Conservation (phyloP, 2,888 invertebrate genomes). For the Epirrita christyi region DNA sequence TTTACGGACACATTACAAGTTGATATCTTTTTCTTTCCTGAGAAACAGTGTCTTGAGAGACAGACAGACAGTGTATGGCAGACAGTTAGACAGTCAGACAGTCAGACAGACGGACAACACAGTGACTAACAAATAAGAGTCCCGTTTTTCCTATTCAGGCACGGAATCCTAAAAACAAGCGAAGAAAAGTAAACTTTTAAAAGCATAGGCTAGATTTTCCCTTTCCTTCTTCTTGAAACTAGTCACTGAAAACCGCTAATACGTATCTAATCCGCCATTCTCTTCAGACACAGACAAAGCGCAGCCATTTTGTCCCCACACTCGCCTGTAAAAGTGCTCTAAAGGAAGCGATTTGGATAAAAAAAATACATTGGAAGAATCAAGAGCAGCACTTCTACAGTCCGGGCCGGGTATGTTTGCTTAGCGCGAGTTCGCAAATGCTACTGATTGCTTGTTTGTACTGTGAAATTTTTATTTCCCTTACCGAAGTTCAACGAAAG, state of each 20-base stretch:
- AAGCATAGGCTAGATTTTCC: neutral
- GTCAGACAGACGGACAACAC: no score
- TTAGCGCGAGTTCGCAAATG: slow-evolving; percentile 73
- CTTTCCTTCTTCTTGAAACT: slow-evolving; percentile 12
- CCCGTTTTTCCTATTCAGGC: no score
- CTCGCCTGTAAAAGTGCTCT: slow-evolving; percentile 47
- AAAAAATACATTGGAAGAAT: slow-evolving; percentile 63
- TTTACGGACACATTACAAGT: no score
- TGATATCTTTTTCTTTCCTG: no score
- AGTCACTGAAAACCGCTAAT: slow-evolving; percentile 19
- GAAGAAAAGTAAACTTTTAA: neutral
- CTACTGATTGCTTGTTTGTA: slow-evolving; percentile 81
- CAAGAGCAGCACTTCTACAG: slow-evolving; percentile 60
- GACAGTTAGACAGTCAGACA: no score
- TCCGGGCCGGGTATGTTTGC: slow-evolving; percentile 63
- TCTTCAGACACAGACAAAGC: slow-evolving; percentile 28
- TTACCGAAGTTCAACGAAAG: slow-evolving; percentile 53
- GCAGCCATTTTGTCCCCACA: slow-evolving; percentile 37
- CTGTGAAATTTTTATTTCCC: slow-evolving; percentile 72
- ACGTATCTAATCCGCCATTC: slow-evolving; percentile 10
- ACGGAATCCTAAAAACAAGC: no score
- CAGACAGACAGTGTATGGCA: no score
- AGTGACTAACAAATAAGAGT: no score
- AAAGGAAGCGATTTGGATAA: slow-evolving; percentile 57
- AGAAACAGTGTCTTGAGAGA: no score